A percentile compares a stretch with the other conserved stretches of the same genome.
phyloP scores from a whole-genome alignment of 2,888 invertebrate species.

The Melanchra persicariae region DNA sequence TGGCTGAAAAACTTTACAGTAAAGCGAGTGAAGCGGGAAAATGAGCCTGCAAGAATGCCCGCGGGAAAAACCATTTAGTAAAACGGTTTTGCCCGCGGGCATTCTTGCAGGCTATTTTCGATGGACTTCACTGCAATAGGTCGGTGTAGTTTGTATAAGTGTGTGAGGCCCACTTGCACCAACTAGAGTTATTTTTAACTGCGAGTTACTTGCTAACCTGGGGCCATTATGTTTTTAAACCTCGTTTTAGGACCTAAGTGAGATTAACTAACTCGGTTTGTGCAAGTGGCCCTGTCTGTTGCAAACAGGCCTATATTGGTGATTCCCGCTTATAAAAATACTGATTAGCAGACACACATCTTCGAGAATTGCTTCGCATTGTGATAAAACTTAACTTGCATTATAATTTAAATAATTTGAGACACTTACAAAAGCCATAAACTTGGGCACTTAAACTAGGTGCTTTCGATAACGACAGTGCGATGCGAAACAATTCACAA shows the following conservation, averaged over 20 bases:
- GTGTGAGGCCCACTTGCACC: too few species aligned
- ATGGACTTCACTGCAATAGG: not conserved
- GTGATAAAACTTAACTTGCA: conserved; percentile 18
- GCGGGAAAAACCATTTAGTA: too few species aligned
- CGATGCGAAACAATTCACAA: conserved; percentile 24
- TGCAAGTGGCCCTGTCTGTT: too few species aligned
- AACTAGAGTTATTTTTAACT: too few species aligned
- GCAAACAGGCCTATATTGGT: not conserved
- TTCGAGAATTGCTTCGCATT: conserved; percentile 9
- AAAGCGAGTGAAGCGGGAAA: not conserved
- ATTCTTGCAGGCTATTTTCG: not conserved
- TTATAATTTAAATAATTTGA: conserved; percentile 19
- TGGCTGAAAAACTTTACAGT: conserved; percentile 46
- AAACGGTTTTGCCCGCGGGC: not conserved
- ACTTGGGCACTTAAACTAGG: conserved; percentile 24
- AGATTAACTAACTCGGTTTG: too few species aligned
- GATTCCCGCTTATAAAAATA: not conserved
- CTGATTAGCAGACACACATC: not conserved
- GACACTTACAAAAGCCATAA: conserved; percentile 19
- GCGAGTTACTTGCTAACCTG: too few species aligned
- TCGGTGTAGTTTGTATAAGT: too few species aligned
- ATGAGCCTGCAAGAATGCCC: not conserved
- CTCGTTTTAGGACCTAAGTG: too few species aligned
- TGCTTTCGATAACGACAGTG: conserved; percentile 31
- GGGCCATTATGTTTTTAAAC: too few species aligned